Conservation (phyloP, 1,140 invertebrate species). For the Ceratina calcarata region DNA sequence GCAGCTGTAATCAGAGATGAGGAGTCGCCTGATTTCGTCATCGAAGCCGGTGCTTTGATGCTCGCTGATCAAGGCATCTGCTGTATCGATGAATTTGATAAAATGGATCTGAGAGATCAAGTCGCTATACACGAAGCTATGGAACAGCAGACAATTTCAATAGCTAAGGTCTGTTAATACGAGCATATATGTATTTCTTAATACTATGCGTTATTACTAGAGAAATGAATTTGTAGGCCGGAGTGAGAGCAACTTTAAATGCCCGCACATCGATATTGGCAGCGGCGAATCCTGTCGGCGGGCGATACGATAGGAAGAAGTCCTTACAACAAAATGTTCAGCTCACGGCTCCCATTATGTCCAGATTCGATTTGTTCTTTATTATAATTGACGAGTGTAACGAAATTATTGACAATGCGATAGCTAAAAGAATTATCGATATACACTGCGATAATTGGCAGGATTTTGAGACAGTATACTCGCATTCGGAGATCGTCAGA, state of each 20-base stretch:
- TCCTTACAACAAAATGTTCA: conserved; percentile 97
- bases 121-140: conserved; percentile 99
- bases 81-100: conserved; percentile 99
- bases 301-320: conserved; percentile 96
- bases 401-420: conserved; percentile 96
- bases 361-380: conserved; percentile 99
- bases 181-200: conserved; percentile 1
- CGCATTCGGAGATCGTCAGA: conserved; percentile 91
- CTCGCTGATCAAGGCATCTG: conserved; percentile 99
- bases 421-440: conserved; percentile 97
- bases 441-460: conserved; percentile 91
- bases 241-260: conserved; percentile 98
- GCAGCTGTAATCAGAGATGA: conserved; percentile 98
- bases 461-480: conserved; percentile 89
- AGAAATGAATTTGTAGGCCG: conserved; percentile 84
- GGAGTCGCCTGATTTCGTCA: conserved; percentile 98
- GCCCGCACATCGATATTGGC: conserved; percentile 98
- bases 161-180: conserved; percentile 89
- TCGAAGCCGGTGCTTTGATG: conserved; percentile 99
- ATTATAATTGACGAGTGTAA: conserved; percentile 98
- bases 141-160: conserved; percentile 99
- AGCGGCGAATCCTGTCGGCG: conserved; percentile 98
- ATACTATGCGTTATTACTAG: conserved; percentile 19
- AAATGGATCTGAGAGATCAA: conserved; percentile 99
- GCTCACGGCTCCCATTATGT: conserved; percentile 98